Conservation (phyloP, 1,140 invertebrate genomes). For the Cotesia chilonis region DNA sequence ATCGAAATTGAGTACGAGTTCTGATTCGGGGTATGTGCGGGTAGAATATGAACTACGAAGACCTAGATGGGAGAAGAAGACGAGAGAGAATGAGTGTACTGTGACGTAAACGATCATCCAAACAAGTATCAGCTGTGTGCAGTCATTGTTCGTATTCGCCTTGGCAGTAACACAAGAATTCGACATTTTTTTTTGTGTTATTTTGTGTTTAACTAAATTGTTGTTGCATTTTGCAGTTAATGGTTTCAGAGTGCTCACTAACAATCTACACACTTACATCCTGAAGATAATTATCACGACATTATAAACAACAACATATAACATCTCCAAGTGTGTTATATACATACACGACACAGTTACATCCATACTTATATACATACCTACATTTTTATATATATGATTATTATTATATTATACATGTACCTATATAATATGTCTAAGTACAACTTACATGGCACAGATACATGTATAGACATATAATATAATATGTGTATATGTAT, state of each 20-base stretch:
- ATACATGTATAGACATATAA: not conserved
- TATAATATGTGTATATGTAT: not conserved
- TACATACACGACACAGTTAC: too few species aligned
- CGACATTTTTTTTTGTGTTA: constrained; percentile 31
- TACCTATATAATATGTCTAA: not conserved
- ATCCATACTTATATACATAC: not conserved
- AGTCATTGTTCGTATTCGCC: constrained; percentile 58
- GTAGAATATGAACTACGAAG: not conserved
- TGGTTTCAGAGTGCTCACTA: not conserved
- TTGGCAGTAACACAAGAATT: constrained; percentile 51
- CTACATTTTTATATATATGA: not conserved
- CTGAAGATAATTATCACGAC: too few species aligned
- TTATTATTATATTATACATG: too few species aligned
- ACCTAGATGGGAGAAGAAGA: constrained; percentile 24
- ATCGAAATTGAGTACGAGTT: not conserved
- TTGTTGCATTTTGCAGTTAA: constrained; percentile 13
- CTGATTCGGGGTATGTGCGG: not conserved
- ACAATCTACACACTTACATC: not conserved
- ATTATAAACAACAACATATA: too few species aligned
- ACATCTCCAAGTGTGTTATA: too few species aligned
- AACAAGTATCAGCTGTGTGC: constrained; percentile 66
- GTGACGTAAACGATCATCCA: constrained; percentile 63
- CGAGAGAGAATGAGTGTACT: constrained; percentile 48
- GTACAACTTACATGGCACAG: too few species aligned
- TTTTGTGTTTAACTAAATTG: constrained; percentile 19